Evolutionary conservation across 2,113 vertebrate genomes (phyloP).

Genomic region (Crotalus tigris): DNA sequence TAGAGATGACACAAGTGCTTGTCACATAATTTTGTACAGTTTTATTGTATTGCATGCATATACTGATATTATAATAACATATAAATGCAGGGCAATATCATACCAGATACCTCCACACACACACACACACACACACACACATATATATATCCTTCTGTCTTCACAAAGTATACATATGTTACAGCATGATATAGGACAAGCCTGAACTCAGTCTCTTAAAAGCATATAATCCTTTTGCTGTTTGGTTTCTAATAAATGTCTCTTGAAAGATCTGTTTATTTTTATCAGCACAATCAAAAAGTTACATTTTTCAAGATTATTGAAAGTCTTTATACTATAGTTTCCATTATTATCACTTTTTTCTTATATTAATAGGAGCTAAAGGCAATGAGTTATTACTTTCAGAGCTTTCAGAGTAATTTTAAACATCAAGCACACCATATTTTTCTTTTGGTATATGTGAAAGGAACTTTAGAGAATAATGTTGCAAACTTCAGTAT

Average conservation of each 20-base stretch:
- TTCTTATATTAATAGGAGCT: background rate
- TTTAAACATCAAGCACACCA: background rate
- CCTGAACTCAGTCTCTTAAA: background rate
- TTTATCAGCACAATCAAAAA: background rate
- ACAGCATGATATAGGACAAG: background rate
- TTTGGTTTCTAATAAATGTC: no score
- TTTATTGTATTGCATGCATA: background rate
- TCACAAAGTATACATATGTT: background rate
- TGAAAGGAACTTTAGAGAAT: background rate
- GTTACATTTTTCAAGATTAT: background rate
- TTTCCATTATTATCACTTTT: background rate
- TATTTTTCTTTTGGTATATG: background rate
- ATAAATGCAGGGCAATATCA: background rate
- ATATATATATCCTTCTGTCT: no score
- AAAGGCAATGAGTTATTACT: background rate
- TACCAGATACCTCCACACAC: background rate
- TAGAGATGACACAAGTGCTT: background rate
- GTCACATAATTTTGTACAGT: background rate
- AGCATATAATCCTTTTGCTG: background rate
- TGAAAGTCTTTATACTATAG: background rate
- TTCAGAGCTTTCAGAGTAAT: background rate
- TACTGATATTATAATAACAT: background rate
- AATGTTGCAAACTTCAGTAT: background rate
- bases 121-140: background rate
- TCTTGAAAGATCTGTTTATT: background rate